phyloP scores from a whole-genome alignment of 2,888 invertebrate genomes.

The Acrobasis consociella region DNA sequence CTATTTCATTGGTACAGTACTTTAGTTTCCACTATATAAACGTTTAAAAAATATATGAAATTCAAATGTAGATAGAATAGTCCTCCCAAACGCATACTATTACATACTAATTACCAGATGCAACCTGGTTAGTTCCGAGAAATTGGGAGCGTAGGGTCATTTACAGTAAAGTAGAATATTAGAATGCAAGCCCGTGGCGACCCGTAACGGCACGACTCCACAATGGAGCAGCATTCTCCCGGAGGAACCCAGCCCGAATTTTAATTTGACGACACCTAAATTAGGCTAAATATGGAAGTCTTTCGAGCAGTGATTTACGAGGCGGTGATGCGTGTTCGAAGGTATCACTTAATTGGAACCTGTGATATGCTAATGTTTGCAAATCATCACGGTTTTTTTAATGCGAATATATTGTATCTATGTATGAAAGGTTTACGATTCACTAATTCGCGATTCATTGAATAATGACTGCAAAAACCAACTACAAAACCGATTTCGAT shows the following conservation, averaged over 20 bases:
- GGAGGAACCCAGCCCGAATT: conserved; percentile 66
- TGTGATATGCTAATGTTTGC: no score
- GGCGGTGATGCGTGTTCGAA: background rate
- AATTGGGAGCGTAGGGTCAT: conserved; percentile 50
- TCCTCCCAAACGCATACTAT: background rate
- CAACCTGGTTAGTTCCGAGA: conserved; percentile 24
- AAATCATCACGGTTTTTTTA: no score
- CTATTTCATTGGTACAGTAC: no score
- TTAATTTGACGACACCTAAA: conserved; percentile 59
- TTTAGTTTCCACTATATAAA: no score
- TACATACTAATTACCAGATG: conserved; percentile 4
- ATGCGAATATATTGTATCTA: no score
- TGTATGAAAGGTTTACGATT: no score
- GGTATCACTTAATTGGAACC: conserved; percentile 28
- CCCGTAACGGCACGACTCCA: conserved; percentile 51
- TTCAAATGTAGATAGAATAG: no score
- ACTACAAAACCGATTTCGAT: no score
- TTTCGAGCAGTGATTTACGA: conserved; percentile 41
- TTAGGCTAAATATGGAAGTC: conserved; percentile 50
- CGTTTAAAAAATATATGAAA: no score
- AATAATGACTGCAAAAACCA: no score
- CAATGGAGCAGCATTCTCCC: conserved; percentile 56
- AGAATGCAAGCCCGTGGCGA: conserved; percentile 54
- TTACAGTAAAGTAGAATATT: conserved; percentile 57
- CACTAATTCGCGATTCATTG: no score